These are phyloP conservation scores for Sarcophaga variegata DNA, from an alignment of 2,888 invertebrate genomes.

Conservation along the genomic window DNA sequence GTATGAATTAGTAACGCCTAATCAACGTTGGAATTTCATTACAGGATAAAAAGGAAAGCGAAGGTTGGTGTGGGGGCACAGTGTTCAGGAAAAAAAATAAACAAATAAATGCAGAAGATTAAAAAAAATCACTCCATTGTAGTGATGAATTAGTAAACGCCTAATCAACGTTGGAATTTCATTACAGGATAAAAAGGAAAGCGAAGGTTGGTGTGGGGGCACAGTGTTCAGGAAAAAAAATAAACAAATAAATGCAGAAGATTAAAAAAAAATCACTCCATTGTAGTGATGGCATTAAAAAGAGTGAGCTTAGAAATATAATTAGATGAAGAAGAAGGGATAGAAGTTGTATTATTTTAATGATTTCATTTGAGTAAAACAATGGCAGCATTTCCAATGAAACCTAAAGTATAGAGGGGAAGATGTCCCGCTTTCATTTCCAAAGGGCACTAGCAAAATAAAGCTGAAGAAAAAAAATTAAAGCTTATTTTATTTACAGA, in stretches of 20 bases:
- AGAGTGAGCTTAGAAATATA: neutral
- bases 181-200: conserved; percentile 48
- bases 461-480: no score
- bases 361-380: conserved; percentile 31
- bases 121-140: neutral
- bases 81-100: conserved; percentile 40
- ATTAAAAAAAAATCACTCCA: neutral
- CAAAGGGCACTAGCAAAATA: no score
- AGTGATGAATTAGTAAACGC: conserved; percentile 47
- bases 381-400: neutral
- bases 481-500: no score
- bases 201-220: conserved; percentile 18
- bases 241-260: conserved; percentile 28
- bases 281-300: conserved; percentile 39
- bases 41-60: conserved; percentile 29
- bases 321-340: neutral
- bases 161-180: conserved; percentile 68
- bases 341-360: conserved; percentile 6
- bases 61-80: conserved; percentile 27
- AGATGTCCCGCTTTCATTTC: neutral
- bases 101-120: conserved; percentile 36
- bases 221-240: conserved; percentile 47
- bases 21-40: conserved; percentile 68
- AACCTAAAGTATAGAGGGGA: neutral
- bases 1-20: conserved; percentile 59